phyloP scores from a whole-genome alignment of 2,888 invertebrate genomes.

The Lepidocyrtinus sp. region DNA sequence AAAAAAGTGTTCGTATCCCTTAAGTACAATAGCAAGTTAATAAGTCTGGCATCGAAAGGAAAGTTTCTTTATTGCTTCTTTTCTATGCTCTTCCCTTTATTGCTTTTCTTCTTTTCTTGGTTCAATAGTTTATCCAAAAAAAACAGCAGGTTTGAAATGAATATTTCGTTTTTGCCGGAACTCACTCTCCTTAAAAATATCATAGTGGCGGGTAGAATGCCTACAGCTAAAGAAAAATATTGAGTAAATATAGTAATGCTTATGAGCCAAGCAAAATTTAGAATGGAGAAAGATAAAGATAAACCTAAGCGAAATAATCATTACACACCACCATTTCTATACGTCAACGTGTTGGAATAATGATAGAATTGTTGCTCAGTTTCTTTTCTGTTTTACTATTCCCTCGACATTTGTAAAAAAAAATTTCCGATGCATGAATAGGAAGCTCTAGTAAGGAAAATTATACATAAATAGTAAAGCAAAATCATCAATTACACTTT shows the following conservation, averaged over 20 bases:
- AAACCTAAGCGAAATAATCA: background rate
- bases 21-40: slow-evolving; percentile 53
- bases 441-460: too few species aligned
- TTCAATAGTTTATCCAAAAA: background rate
- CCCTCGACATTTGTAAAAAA: background rate
- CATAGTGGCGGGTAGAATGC: background rate
- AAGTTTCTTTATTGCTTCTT: slow-evolving; percentile 54
- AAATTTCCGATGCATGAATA: background rate
- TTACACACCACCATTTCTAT: background rate
- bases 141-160: background rate
- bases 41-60: slow-evolving; percentile 54
- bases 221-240: background rate
- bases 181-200: too few species aligned
- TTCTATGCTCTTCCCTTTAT: slow-evolving; percentile 16
- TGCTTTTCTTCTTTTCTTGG: background rate
- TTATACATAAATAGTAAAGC: too few species aligned
- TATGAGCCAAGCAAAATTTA: background rate
- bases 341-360: background rate
- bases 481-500: too few species aligned
- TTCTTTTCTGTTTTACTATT: background rate
- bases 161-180: background rate
- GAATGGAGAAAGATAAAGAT: background rate
- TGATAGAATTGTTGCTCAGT: background rate
- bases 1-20: slow-evolving; percentile 51
- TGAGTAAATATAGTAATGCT: background rate